Percentiles rank a stretch among this genome's conserved stretches.
phyloP scores from a whole-genome alignment of 2,113 vertebrate genomes.

The Amphilophus citrinellus region DNA sequence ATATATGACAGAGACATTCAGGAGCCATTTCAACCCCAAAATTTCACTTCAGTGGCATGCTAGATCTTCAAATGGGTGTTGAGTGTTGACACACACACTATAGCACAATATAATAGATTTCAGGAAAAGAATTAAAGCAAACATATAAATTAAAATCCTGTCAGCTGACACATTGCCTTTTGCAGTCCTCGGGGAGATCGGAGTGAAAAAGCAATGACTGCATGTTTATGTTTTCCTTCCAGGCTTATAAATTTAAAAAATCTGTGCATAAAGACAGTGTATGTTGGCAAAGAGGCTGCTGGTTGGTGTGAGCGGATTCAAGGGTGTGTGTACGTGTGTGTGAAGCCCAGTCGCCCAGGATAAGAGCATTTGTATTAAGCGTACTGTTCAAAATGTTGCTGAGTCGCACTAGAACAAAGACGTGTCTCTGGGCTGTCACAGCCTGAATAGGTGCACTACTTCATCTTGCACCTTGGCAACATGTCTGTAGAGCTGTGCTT shows the following conservation, averaged over 20 bases:
- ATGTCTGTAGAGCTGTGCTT: not conserved
- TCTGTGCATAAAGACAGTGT: not conserved
- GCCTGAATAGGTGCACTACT: slow-evolving; percentile 47
- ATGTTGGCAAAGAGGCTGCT: slow-evolving; percentile 40
- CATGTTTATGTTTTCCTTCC: slow-evolving; percentile 33
- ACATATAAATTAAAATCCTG: not conserved
- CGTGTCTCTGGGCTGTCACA: slow-evolving; percentile 48
- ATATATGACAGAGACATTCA: not conserved
- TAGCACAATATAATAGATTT: not conserved
- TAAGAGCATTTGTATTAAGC: slow-evolving; percentile 41
- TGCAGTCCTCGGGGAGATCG: not conserved
- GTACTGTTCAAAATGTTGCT: slow-evolving; percentile 72
- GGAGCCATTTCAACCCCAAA: slow-evolving; percentile 4
- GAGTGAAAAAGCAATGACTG: slow-evolving; percentile 20
- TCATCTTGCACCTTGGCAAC: slow-evolving; percentile 39
- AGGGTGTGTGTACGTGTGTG: not conserved
- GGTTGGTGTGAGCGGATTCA: slow-evolving; percentile 3
- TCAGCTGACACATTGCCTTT: not conserved
- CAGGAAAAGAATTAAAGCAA: slow-evolving; percentile 4
- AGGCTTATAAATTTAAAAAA: not conserved
- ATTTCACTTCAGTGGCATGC: not conserved
- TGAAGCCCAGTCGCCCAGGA: not conserved
- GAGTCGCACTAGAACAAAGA: slow-evolving; percentile 67
- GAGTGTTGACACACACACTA: not conserved
- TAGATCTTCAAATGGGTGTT: not conserved